Evolutionary conservation across 2,113 vertebrate species (phyloP), one percentile per base, ranked within the genome.

Genomic region (Caranx ignobilis): DNA sequence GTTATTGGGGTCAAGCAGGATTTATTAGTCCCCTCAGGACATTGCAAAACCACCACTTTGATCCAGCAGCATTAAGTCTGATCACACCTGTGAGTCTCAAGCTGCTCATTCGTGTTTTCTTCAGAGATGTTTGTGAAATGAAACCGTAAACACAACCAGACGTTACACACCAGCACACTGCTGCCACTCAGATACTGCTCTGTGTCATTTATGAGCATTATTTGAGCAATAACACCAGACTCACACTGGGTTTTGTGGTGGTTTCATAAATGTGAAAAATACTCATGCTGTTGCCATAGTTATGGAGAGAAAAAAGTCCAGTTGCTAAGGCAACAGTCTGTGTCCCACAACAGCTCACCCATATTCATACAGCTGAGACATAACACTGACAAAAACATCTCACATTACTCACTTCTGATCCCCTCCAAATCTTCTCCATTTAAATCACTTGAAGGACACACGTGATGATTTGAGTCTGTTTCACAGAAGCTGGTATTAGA

Each of bases 401-500:
- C 13, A 57, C 55, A 26, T 13, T 41, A 18, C 5, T 11, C 7
- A 54, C 32, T 43, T 19, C 47, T 62, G 18, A 67, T 12, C 6
- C 56, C 5, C 50, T 15, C 79, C 18, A 50, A 26, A 56, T 15
- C 31, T 21, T 71, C 55, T 47, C 41, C 15, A 19, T 57, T 39
- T 45, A 75, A 66, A 39, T 4, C n/a, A 45, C 12, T 7, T 62
- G 9, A 55, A 50, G 18, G 2, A 74, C 26, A 72, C 75, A 72
- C 73, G 78, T 9, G 60, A 47, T 68, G 10, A 70, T 73, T 12
- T 63, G 34, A 82, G 78, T 78, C 64, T 81, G 48, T 85, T 78
- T 66, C 67, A 63, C 0, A 55, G 45, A n/a, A 56, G 47, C 1
- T 37, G 35, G 56, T 87, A 79, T 75, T 83, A 85, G 84, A 82